Evolutionary conservation across 2,113 vertebrate species (phyloP).

Genomic region (Nettapus auritus): DNA sequence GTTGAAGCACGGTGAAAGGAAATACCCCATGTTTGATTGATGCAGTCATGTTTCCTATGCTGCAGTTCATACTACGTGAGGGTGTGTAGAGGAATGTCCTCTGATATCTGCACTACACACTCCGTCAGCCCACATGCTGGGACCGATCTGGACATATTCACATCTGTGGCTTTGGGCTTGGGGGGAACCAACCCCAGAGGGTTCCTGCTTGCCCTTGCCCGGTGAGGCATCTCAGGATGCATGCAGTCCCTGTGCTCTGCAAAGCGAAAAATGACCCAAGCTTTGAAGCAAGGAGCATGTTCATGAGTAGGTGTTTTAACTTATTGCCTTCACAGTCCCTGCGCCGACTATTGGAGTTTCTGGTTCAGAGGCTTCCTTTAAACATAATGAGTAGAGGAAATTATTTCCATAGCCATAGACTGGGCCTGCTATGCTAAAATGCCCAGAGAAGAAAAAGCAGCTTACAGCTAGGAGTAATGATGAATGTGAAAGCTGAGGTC

Average conservation of each 20-base stretch:
- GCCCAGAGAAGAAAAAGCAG: neutral
- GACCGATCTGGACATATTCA: no score
- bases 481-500: neutral
- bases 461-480: neutral
- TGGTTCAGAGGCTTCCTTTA: neutral
- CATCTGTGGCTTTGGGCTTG: neutral
- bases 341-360: neutral
- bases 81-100: neutral
- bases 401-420: neutral
- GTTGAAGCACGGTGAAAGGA: neutral
- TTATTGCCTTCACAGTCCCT: neutral
- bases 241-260: neutral
- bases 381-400: neutral
- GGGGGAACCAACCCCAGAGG: neutral
- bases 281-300: neutral
- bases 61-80: neutral
- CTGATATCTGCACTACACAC: rapidly evolving
- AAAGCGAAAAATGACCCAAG: neutral
- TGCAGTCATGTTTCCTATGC: neutral
- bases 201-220: neutral
- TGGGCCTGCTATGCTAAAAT: neutral
- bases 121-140: rapidly evolving
- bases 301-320: neutral
- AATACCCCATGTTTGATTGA: neutral
- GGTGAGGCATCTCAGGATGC: neutral